Base-by-base conservation (phyloP, 2,797 vertebrate genomes). In the Trachops cirrhosus region DNA sequence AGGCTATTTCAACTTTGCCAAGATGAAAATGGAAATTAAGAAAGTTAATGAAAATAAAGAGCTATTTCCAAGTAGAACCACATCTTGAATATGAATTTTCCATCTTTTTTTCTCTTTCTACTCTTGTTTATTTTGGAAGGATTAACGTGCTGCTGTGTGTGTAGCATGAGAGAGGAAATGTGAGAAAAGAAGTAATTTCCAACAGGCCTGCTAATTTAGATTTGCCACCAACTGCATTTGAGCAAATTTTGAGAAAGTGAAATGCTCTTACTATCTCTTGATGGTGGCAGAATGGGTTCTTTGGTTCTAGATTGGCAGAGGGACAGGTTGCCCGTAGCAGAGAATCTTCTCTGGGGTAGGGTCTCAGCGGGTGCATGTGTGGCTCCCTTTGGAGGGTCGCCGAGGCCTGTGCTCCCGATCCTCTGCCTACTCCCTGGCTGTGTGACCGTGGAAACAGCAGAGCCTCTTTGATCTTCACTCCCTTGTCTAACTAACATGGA, bases 11-110 rank as follows among this genome's bases (percentile, higher is more conserved):
- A 89, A n/a, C 73, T 84, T 93, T 90, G 50, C 80, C 15, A 82
- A 48, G 37, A 50, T 93, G 57, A 89, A 95, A 95, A 80, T 70
- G 78, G 46, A 82, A 95, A 94, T 86, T 48, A 79, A 88, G 24
- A 9, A 62, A 71, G 39, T 70, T 84, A 88, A 87, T 93, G 24
- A 93, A 95, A 93, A 91, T 79, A 77, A 79, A 92, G 34, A 73
- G 57, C 44, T 74, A 10, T 89, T 92, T 86, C 41, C 29, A 84
- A 75, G 48, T 70, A 86, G 71, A 87, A 79, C 39, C 79, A 34
- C 32, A 50, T 93, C 34, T 88, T 92, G 24, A 86, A 84, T 75
- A 70, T 82, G 54, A 91, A 18, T 93, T 93, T 90, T 84, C 73
- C 67, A 87, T n/a, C 54, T 84, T 71, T 3, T 79, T 93, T 86